These are phyloP conservation scores for Casuarius casuarius DNA, from an alignment of 2,113 vertebrate species.

Conservation along the genomic window DNA sequence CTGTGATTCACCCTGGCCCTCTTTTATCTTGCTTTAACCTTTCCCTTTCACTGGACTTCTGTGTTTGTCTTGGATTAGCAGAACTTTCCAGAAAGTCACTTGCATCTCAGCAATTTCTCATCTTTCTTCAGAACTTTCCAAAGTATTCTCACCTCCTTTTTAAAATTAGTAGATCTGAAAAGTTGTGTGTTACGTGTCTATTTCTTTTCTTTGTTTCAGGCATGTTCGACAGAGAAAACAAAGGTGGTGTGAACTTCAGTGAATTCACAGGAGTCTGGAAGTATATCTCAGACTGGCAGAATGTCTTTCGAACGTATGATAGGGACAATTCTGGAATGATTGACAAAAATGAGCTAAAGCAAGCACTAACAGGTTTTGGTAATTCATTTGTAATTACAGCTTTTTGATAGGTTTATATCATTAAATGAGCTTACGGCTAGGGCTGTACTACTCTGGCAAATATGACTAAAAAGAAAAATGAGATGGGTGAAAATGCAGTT, in stretches of 20 bases:
- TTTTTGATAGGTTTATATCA: background rate
- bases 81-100: background rate
- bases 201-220: constrained; percentile 77
- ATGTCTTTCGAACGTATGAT: constrained; percentile 97
- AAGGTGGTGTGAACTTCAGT: constrained; percentile 96
- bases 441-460: background rate
- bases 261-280: constrained; percentile 99
- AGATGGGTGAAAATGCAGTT: background rate
- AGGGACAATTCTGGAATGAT: constrained; percentile 98
- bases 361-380: constrained; percentile 98
- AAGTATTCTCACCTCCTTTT: background rate
- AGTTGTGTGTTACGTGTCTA: background rate
- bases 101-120: background rate
- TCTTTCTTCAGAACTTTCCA: background rate
- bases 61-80: background rate
- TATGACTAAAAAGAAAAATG: background rate
- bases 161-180: background rate
- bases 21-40: background rate
- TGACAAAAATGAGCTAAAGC: constrained; percentile 96
- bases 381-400: constrained; percentile 75
- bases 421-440: background rate
- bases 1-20: background rate
- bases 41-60: background rate
- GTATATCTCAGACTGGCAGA: constrained; percentile 98
- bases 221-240: constrained; percentile 98